phyloP scores from a whole-genome alignment of 2,888 invertebrate genomes.

The Beris chalybata region DNA sequence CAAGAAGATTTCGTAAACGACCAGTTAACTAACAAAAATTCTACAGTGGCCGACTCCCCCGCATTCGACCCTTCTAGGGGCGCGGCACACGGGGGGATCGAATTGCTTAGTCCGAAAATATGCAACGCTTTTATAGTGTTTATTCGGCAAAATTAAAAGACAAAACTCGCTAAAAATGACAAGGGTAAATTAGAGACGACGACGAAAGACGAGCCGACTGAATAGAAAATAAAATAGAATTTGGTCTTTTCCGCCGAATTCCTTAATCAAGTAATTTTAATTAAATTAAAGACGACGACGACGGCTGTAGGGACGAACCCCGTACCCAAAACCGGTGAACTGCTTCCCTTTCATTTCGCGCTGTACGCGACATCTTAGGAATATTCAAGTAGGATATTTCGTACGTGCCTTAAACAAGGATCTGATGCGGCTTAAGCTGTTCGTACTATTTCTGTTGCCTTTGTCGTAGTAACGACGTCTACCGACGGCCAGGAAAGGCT shows the following conservation, averaged over 20 bases:
- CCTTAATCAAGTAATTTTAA: slow-evolving; percentile 33
- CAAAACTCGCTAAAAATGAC: slow-evolving; percentile 18
- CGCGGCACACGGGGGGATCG: not conserved
- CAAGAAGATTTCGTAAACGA: not conserved
- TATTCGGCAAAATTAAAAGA: slow-evolving; percentile 26
- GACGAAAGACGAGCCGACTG: slow-evolving; percentile 8
- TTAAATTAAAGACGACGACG: slow-evolving; percentile 24
- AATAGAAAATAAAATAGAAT: not conserved
- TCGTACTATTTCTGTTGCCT: no score
- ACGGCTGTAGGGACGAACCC: slow-evolving; percentile 9
- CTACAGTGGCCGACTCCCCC: not conserved
- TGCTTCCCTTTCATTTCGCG: slow-evolving; percentile 13
- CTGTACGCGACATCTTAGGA: slow-evolving; percentile 14
- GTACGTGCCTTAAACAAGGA: slow-evolving; percentile 19
- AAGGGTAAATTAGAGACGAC: slow-evolving; percentile 23
- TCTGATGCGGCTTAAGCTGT: not conserved
- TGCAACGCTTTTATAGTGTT: not conserved
- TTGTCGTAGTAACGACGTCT: no score
- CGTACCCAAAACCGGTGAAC: slow-evolving; percentile 6
- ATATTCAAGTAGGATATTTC: slow-evolving; percentile 20
- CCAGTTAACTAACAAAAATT: not conserved
- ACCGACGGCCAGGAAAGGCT: not conserved
- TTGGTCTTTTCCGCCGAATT: slow-evolving; percentile 12
- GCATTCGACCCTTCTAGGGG: not conserved
- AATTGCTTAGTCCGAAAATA: no score